Conservation (phyloP, 2,888 invertebrate genomes). For the Thymelicus acteon region DNA sequence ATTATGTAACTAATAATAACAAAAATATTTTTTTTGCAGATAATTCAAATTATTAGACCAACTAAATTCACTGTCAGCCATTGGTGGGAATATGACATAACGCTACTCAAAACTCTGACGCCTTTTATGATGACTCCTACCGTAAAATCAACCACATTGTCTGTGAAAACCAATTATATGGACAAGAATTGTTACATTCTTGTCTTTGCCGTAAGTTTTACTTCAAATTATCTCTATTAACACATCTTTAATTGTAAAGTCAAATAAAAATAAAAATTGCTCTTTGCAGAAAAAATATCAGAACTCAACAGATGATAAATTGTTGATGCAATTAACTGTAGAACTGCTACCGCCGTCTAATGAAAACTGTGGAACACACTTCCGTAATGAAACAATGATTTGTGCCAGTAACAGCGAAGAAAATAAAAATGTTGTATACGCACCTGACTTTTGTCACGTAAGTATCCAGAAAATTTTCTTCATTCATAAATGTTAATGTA, state of each 20-base stretch:
- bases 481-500: background rate
- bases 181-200: conserved; percentile 65
- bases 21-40: conserved; percentile 54
- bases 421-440: conserved; percentile 50
- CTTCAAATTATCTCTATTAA: background rate
- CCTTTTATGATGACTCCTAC: conserved; percentile 63
- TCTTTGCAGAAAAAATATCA: conserved; percentile 44
- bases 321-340: conserved; percentile 59
- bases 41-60: conserved; percentile 69
- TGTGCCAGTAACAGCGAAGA: conserved; percentile 61
- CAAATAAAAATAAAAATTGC: background rate
- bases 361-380: conserved; percentile 62
- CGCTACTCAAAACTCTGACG: conserved; percentile 66
- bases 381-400: conserved; percentile 58
- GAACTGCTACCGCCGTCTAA: conserved; percentile 55
- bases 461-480: conserved; percentile 29
- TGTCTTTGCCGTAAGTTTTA: conserved; percentile 60
- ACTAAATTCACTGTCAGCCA: conserved; percentile 60
- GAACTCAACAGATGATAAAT: conserved; percentile 57
- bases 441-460: conserved; percentile 64
- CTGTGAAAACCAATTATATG: conserved; percentile 44
- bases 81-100: conserved; percentile 72
- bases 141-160: conserved; percentile 53
- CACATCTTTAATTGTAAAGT: background rate
- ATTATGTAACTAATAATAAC: no score